Evolutionary conservation across 2,797 vertebrate species (phyloP), one percentile per base, ranked within the genome.

Genomic region (Mormyrops boulengeri): DNA sequence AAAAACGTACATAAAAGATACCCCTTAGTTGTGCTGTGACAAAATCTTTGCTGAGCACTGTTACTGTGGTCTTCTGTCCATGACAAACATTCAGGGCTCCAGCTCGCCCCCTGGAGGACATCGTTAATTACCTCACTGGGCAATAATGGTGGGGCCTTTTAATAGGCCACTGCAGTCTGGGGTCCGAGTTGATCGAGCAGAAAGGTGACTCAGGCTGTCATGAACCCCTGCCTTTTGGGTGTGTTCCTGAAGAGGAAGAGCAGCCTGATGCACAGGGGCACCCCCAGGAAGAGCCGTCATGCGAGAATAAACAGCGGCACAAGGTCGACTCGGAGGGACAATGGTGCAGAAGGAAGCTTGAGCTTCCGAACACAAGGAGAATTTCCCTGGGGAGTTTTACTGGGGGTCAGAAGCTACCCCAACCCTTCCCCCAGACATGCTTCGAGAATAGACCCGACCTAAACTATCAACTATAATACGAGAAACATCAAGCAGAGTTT

Each of bases 251-350:
- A 89, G 88, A 69, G 62, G 60, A 53, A 41, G 49, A 57, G 17
- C 73, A 14, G 11, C 34, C 44, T 89, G 69, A 89, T 90, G 89
- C 84, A 86, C 49, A 62, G 22, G 7, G 41, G 26, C 38, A 53
- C 57, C 87, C 85, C 90, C 90, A 86, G 87, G 88, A 89, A 88
- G 66, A 91, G 85, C 38, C 87, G 80, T 90, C 57, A 49, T 38
- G 88, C 73, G 87, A 90, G 89, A 60, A 77, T 55, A 90, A 89
- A 89, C 60, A 73, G 38, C 14, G 19, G 17, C 26, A 44, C 38
- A 47, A 89, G 87, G 89, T 66, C 26, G 90, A 90, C 87, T 90
- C 53, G 89, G 5, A 17, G 82, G 90, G 89, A 90, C 91, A 90
- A 91, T 89, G 87, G 88, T 57, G 34, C 38, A 34, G 82, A 88